Evolutionary conservation across 1,140 invertebrate species (phyloP).

Genomic region (Brachionus asplanchnoidis): DNA sequence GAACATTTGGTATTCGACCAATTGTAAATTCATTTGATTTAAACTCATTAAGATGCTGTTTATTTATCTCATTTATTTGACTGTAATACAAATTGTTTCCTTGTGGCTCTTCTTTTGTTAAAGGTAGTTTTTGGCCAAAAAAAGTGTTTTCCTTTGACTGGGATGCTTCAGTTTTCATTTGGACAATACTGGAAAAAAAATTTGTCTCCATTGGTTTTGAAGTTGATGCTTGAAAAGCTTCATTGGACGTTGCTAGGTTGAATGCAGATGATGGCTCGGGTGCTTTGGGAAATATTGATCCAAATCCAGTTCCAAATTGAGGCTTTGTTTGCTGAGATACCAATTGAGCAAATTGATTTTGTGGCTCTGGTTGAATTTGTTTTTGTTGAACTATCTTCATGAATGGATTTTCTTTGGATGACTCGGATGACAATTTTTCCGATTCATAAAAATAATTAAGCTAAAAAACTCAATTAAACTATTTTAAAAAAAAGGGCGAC

Average conservation of each 20-base stretch:
- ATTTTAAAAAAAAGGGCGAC: too few relatives aligned
- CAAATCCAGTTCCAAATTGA: not conserved
- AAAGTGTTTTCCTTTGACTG: not conserved
- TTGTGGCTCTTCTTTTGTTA: not conserved
- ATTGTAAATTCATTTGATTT: constrained; percentile 29
- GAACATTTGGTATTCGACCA: constrained; percentile 6
- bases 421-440: not conserved
- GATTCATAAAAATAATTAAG: constrained; percentile 17
- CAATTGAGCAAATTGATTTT: not conserved
- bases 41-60: constrained; percentile 11
- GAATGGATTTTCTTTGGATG: not conserved
- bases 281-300: not conserved
- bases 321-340: not conserved
- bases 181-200: not conserved
- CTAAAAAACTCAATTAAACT: not conserved
- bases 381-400: constrained; percentile 8
- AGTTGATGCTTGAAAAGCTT: not conserved
- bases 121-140: not conserved
- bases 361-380: not conserved
- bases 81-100: not conserved
- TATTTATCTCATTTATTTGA: not conserved
- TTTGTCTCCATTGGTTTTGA: not conserved
- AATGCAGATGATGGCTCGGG: not conserved
- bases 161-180: not conserved
- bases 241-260: not conserved